A percentile compares a stretch with the other conserved stretches of the same genome.
phyloP scores from a whole-genome alignment of 2,888 invertebrate species.

The Cephus sareptanus region DNA sequence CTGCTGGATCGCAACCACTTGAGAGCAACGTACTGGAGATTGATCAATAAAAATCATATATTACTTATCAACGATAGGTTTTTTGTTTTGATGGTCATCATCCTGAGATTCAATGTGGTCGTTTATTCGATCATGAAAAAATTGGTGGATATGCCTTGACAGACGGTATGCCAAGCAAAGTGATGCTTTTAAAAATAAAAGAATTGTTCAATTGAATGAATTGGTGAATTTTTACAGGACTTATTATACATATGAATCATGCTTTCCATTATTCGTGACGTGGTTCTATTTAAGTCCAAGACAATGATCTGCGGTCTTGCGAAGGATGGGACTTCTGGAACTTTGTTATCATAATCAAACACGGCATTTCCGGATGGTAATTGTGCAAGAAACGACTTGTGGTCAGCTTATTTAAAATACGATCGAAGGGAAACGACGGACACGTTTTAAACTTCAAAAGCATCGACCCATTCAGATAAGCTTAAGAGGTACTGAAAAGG shows the following conservation, averaged over 20 bases:
- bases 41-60: neutral
- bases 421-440: neutral
- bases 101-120: neutral
- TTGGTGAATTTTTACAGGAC: neutral
- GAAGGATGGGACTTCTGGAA: neutral
- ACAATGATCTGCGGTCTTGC: neutral
- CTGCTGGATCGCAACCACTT: slow-evolving; percentile 57
- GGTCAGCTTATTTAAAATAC: neutral
- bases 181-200: neutral
- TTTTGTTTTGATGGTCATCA: neutral
- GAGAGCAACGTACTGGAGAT: slow-evolving; percentile 43
- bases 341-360: neutral
- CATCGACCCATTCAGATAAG: neutral
- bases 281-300: neutral
- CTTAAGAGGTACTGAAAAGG: slow-evolving; percentile 7
- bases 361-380: neutral
- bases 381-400: neutral
- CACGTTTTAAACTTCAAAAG: neutral
- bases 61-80: neutral
- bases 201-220: neutral
- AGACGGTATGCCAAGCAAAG: neutral
- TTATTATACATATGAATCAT: neutral
- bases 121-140: neutral
- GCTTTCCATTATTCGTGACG: neutral
- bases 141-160: neutral